Percentiles rank a stretch among this genome's conserved stretches.
These are phyloP conservation scores for Montipora cactus DNA, from an alignment of 64 coral and sea anemone species.

Conservation along the genomic window DNA sequence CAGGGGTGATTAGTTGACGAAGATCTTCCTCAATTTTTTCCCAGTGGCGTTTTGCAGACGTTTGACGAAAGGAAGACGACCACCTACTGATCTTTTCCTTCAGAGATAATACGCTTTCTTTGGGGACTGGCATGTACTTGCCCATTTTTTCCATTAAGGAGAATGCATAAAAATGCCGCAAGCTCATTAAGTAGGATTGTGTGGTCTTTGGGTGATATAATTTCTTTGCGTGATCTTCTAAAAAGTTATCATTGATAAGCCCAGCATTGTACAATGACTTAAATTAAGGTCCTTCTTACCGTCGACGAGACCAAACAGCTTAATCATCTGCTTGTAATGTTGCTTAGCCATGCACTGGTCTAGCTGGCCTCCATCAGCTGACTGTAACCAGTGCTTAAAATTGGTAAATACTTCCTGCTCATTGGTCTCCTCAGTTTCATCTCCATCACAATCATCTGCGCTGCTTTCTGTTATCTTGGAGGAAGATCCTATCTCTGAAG, in stretches of 20 bases:
- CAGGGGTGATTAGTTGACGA: slow-evolving; percentile 34
- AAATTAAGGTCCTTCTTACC: background rate
- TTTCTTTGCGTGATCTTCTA: background rate
- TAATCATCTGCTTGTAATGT: background rate
- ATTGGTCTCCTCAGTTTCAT: background rate
- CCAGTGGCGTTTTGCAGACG: slow-evolving; percentile 41
- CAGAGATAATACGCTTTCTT: slow-evolving; percentile 33
- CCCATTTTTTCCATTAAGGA: background rate
- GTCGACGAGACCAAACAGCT: background rate
- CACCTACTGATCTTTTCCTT: slow-evolving; percentile 54
- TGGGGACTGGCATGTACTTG: background rate
- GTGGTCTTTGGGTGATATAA: background rate
- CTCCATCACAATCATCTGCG: background rate
- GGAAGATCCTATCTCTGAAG: background rate
- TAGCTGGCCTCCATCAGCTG: slow-evolving; percentile 14
- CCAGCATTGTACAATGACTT: background rate
- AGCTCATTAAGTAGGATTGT: background rate
- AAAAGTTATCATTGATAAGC: background rate
- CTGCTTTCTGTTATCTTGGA: slow-evolving; percentile 2
- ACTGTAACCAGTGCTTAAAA: slow-evolving; percentile 1
- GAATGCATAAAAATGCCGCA: background rate
- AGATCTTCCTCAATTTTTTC: slow-evolving; percentile 66
- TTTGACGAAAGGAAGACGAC: slow-evolving; percentile 28
- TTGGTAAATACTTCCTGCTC: background rate
- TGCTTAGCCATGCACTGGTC: background rate